Evolutionary conservation across 2,888 invertebrate species (phyloP).

Genomic region (Drosophila koepferae): DNA sequence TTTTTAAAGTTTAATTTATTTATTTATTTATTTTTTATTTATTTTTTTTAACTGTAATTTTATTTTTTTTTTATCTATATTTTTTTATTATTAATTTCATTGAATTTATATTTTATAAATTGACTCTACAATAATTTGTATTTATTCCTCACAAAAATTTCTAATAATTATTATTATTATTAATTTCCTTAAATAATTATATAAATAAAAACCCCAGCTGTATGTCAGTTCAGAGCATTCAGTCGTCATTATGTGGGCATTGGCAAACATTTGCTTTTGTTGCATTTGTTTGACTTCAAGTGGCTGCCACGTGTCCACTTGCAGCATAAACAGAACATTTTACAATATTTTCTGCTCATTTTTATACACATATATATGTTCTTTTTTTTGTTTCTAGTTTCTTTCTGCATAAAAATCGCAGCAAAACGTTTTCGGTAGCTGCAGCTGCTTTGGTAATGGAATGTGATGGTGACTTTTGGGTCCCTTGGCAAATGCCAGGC

Average conservation of each 20-base stretch:
- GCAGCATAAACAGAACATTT: constrained; percentile 55
- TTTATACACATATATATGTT: neutral
- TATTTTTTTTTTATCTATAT: no score
- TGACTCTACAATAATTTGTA: no score
- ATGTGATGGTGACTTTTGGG: constrained; percentile 46
- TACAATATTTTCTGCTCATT: constrained; percentile 29
- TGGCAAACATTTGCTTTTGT: neutral
- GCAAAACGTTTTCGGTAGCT: constrained; percentile 42
- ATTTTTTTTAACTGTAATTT: no score
- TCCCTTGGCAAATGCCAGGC: constrained; percentile 30
- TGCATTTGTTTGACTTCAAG: constrained; percentile 37
- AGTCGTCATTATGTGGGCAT: neutral
- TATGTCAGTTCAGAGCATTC: constrained; percentile 12
- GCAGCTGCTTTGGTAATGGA: constrained; percentile 45
- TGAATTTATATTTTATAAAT: no score
- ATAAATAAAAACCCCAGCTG: no score
- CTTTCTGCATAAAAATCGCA: constrained; percentile 30
- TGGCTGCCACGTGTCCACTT: constrained; percentile 59
- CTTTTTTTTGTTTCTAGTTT: neutral
- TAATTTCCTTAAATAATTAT: no score
- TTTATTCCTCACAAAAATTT: no score
- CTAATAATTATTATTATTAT: no score
- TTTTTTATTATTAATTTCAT: no score
- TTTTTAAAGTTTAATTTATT: no score
- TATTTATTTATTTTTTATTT: no score